phyloP scores from a whole-genome alignment of 2,113 vertebrate genomes.

The Heptranchias perlo region DNA sequence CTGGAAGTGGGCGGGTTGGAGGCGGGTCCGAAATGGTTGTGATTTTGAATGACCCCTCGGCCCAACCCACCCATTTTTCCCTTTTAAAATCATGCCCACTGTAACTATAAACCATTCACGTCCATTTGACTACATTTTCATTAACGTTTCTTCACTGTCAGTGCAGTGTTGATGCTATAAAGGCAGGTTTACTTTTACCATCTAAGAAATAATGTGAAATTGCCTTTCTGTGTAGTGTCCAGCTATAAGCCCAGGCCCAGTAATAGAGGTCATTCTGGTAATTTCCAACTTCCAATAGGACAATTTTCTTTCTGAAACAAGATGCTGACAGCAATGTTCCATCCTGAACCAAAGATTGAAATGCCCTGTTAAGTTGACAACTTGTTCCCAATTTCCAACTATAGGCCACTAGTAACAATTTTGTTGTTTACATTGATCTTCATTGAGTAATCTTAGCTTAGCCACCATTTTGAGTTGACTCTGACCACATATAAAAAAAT shows the following conservation, averaged over 20 bases:
- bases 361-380: not conserved
- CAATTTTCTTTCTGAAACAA: not conserved
- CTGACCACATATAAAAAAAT: not conserved
- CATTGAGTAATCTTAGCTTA: not conserved
- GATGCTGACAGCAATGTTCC: no score
- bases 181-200: not conserved
- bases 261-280: not conserved
- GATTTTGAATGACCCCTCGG: no score
- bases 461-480: no score
- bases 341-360: not conserved
- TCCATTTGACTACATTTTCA: no score
- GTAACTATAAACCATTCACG: no score
- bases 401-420: not conserved
- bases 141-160: no score
- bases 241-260: not conserved
- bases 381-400: not conserved
- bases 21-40: no score
- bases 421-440: not conserved
- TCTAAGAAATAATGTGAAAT: not conserved
- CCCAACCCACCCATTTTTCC: no score
- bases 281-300: not conserved
- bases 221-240: not conserved
- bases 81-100: no score
- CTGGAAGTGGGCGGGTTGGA: no score
- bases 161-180: not conserved